phyloP scores from a whole-genome alignment of 2,113 vertebrate species.

The Amphilophus citrinellus region DNA sequence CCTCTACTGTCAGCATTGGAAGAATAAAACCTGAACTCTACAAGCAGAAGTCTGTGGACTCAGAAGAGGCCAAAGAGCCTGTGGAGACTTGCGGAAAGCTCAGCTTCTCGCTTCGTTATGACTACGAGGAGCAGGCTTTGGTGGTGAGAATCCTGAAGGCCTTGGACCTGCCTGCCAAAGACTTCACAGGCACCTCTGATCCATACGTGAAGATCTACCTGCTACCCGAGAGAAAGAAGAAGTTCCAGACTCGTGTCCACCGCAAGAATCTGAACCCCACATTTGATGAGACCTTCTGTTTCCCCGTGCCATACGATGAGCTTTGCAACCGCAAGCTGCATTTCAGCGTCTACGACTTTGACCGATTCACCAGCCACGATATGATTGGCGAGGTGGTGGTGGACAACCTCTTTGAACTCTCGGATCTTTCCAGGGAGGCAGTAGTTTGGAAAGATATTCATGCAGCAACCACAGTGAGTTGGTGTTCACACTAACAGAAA shows the following conservation, averaged over 20 bases:
- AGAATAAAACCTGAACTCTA: slow-evolving; percentile 98
- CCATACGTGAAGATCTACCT: slow-evolving; percentile 98
- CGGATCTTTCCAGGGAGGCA: slow-evolving; percentile 95
- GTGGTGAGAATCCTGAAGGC: slow-evolving; percentile 94
- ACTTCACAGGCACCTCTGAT: slow-evolving; percentile 95
- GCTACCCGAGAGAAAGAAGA: slow-evolving; percentile 97
- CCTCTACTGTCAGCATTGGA: slow-evolving; percentile 92
- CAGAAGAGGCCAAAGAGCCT: slow-evolving; percentile 86
- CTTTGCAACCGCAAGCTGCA: slow-evolving; percentile 95
- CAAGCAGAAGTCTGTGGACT: slow-evolving; percentile 98
- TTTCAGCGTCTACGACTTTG: slow-evolving; percentile 98
- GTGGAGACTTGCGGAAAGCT: slow-evolving; percentile 94
- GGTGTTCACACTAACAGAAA: neutral
- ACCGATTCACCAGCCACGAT: slow-evolving; percentile 98
- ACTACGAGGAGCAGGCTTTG: slow-evolving; percentile 94
- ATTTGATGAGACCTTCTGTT: slow-evolving; percentile 95
- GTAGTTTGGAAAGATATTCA: slow-evolving; percentile 98
- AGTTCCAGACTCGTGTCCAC: slow-evolving; percentile 97
- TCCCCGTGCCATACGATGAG: slow-evolving; percentile 93
- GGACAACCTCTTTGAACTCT: slow-evolving; percentile 97
- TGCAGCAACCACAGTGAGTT: slow-evolving; percentile 94
- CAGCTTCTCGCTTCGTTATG: slow-evolving; percentile 92
- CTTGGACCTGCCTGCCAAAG: slow-evolving; percentile 95
- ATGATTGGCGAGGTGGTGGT: slow-evolving; percentile 99
- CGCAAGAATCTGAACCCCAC: slow-evolving; percentile 96